Percentiles rank a stretch among this genome's conserved stretches.
Conservation (phyloP, 2,888 invertebrate genomes). For the Creontiades dilutus region DNA sequence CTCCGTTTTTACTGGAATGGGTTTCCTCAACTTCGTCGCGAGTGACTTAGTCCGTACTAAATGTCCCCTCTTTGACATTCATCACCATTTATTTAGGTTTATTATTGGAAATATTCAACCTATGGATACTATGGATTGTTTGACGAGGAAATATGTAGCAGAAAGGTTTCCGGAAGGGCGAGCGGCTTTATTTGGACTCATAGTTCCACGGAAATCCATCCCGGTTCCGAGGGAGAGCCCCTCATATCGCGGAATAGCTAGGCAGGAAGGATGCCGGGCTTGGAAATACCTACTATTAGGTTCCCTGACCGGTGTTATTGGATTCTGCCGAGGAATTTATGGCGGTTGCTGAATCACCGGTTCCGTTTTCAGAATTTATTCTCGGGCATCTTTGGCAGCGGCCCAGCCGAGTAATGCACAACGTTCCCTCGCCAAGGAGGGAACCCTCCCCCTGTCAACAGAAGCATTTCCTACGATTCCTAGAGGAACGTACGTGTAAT, state of each 20-base stretch:
- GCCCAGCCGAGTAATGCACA: constrained; percentile 8
- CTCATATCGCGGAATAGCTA: neutral
- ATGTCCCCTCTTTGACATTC: no score
- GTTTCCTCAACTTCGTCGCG: no score
- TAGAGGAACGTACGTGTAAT: no score
- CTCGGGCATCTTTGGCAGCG: neutral
- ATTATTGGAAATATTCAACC: no score
- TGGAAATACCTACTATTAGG: constrained; percentile 26
- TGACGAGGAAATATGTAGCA: no score
- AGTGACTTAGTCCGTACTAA: no score
- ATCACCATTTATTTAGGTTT: no score
- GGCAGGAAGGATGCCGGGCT: neutral
- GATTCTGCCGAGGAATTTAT: constrained; percentile 10
- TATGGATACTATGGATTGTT: no score
- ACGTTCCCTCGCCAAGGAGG: neutral
- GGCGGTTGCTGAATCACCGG: constrained; percentile 23
- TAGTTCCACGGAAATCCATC: no score
- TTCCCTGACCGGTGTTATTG: constrained; percentile 39
- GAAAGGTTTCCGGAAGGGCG: no score
- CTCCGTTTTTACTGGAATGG: no score
- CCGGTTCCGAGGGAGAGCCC: neutral
- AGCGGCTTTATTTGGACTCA: no score
- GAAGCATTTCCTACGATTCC: neutral
- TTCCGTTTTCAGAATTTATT: constrained; percentile 39
- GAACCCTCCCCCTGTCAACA: neutral